phyloP scores from a whole-genome alignment of 2,888 invertebrate genomes.

The Cephus sareptanus region DNA sequence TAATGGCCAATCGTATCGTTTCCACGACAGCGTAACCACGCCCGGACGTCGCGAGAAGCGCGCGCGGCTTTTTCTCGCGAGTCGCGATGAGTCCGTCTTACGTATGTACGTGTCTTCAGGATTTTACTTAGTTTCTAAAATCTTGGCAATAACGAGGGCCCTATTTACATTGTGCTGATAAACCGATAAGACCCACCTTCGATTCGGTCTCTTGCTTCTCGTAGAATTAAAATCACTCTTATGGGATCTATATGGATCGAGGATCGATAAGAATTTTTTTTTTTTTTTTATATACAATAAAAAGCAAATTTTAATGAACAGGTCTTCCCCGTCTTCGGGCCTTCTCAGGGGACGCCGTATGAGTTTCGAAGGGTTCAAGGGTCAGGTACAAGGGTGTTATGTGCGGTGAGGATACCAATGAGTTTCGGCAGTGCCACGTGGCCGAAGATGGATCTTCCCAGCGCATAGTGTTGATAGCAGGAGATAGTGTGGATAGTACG shows the following conservation, averaged over 20 bases:
- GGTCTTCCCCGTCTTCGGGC: not conserved
- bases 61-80: conserved; percentile 35
- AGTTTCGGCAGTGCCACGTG: conserved; percentile 10
- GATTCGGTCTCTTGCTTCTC: not conserved
- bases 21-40: conserved; percentile 53
- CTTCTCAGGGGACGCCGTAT: not conserved
- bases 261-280: not conserved
- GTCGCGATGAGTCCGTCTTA: conserved; percentile 10
- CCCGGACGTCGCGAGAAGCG: conserved; percentile 30
- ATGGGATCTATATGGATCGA: not conserved
- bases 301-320: not conserved
- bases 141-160: not conserved
- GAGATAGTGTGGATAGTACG: conserved; percentile 24
- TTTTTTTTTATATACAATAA: no score
- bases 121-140: not conserved
- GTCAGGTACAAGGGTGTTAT: not conserved
- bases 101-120: not conserved
- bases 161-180: not conserved
- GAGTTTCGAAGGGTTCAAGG: not conserved
- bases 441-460: not conserved
- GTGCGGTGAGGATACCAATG: not conserved
- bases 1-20: conserved; percentile 59
- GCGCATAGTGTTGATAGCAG: conserved; percentile 5
- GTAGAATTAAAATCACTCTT: not conserved
- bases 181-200: not conserved